Evolutionary conservation across 2,797 vertebrate genomes (phyloP).

Genomic region (Pygocentrus nattereri): DNA sequence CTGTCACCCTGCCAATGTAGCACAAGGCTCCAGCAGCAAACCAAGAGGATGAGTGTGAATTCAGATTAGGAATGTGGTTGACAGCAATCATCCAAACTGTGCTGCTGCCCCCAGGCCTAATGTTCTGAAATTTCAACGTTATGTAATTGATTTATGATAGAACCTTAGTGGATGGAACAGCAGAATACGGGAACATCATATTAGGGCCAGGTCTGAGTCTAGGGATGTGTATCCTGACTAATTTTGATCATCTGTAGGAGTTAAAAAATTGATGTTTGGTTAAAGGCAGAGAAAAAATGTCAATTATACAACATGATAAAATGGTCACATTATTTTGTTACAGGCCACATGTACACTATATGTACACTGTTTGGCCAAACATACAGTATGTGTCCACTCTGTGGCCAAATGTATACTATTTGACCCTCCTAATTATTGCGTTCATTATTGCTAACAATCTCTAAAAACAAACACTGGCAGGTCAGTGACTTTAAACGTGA

Average conservation of each 20-base stretch:
- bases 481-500: too few species aligned
- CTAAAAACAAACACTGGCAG: too few species aligned
- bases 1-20: constrained; percentile 29
- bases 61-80: constrained; percentile 24
- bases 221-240: background rate
- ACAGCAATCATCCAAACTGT: constrained; percentile 11
- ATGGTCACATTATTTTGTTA: background rate
- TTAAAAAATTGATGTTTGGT: background rate
- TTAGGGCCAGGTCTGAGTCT: background rate
- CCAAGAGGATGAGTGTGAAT: constrained; percentile 19
- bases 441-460: too few species aligned
- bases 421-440: background rate
- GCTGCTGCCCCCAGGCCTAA: background rate
- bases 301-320: background rate
- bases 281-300: too few species aligned
- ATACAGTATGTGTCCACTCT: too few species aligned
- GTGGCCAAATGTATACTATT: too few species aligned
- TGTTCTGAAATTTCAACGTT: background rate
- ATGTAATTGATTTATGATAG: background rate
- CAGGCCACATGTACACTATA: background rate
- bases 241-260: background rate
- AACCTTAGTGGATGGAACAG: background rate
- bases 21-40: constrained; percentile 29
- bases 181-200: background rate
- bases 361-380: too few species aligned